Percentiles rank a stretch among this genome's conserved stretches.
Conservation (phyloP, 2,888 invertebrate genomes). For the Ecliptopera silaceata region DNA sequence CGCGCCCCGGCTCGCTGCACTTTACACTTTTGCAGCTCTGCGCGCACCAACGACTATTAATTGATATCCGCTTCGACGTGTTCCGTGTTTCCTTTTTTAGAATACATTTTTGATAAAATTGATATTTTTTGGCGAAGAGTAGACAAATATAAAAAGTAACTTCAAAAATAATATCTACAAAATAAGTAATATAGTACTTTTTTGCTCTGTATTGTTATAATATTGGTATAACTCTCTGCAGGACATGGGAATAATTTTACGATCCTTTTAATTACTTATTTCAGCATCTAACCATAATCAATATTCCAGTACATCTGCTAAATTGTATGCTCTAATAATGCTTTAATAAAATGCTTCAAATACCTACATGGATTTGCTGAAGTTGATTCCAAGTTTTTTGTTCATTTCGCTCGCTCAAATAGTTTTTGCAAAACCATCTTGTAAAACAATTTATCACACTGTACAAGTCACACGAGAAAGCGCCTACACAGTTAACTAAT, state of each 20-base stretch:
- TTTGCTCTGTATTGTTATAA: no score
- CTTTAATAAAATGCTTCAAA: no score
- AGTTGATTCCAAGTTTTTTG: no score
- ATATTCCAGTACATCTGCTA: no score
- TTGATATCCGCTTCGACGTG: slow-evolving; percentile 72
- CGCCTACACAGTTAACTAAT: slow-evolving; percentile 26
- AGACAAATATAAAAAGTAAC: neutral
- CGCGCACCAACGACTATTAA: slow-evolving; percentile 74
- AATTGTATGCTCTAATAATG: no score
- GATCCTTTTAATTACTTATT: no score
- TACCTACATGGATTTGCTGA: no score
- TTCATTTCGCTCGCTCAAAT: no score
- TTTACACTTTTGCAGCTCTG: slow-evolving; percentile 80
- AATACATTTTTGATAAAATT: slow-evolving; percentile 19
- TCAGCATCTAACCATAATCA: no score
- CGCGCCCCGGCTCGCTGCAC: slow-evolving; percentile 73
- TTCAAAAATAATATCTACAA: neutral
- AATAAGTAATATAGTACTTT: no score
- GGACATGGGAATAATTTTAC: no score
- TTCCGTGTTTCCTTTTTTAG: slow-evolving; percentile 50
- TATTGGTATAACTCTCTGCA: no score
- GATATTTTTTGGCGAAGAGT: neutral
- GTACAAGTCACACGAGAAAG: neutral
- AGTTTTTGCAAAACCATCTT: neutral
- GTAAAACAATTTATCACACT: neutral